These are phyloP conservation scores for Chouioia cunea DNA, from an alignment of 2,888 invertebrate species.

Conservation along the genomic window DNA sequence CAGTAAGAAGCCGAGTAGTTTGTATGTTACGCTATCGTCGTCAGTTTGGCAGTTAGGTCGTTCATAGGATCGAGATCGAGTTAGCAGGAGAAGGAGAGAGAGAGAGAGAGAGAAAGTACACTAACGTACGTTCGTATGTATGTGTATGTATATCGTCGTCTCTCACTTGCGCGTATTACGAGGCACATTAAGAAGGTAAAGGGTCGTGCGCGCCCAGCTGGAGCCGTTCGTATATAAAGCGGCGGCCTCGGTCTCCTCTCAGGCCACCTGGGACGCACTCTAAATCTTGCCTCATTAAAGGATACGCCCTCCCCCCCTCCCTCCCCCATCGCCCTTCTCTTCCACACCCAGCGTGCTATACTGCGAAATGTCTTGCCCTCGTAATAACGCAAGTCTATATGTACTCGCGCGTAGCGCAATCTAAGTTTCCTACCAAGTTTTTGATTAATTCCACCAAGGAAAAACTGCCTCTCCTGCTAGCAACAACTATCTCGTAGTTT, in stretches of 20 bases:
- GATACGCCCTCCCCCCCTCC: slow-evolving; percentile 4
- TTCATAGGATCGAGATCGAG: too few relatives aligned
- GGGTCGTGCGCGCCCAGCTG: slow-evolving; percentile 50
- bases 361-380: slow-evolving; percentile 11
- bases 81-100: too few relatives aligned
- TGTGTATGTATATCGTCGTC: slow-evolving; percentile 1
- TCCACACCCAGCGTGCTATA: neutral
- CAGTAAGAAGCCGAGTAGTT: too few relatives aligned
- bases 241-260: slow-evolving; percentile 46
- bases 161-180: slow-evolving; percentile 36
- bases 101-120: too few relatives aligned
- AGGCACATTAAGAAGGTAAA: neutral
- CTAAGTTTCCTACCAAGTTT: too few relatives aligned
- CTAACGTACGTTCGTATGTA: too few relatives aligned
- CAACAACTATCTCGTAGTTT: too few relatives aligned
- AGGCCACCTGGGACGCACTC: slow-evolving; percentile 59
- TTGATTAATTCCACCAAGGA: too few relatives aligned
- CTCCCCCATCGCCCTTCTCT: neutral
- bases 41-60: too few relatives aligned
- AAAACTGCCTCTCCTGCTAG: too few relatives aligned
- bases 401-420: too few relatives aligned
- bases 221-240: slow-evolving; percentile 53
- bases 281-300: slow-evolving; percentile 63
- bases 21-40: too few relatives aligned
- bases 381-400: slow-evolving; percentile 5